These are phyloP conservation scores for Cosmia trapezina DNA, from an alignment of 2,888 invertebrate genomes.

Conservation along the genomic window DNA sequence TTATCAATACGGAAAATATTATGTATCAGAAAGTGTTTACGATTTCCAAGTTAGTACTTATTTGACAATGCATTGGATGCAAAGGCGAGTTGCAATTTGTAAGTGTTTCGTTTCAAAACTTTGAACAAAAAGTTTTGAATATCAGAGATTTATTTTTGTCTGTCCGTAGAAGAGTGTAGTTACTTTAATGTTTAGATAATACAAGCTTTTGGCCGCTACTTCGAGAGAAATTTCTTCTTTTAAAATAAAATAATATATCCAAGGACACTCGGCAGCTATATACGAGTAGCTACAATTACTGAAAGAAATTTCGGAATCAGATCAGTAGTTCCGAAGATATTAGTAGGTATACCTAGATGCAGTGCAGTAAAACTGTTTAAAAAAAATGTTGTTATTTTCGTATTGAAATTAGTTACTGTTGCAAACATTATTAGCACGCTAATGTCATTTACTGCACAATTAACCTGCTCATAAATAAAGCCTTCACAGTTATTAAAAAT, in stretches of 20 bases:
- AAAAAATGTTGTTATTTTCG: background rate
- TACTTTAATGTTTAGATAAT: background rate
- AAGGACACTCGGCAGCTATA: no score
- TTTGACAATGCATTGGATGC: conserved; percentile 39
- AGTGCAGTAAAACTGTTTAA: no score
- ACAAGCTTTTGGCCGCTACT: no score
- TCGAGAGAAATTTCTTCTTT: no score
- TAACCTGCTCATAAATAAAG: background rate
- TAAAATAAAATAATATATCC: no score
- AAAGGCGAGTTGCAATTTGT: conserved; percentile 28
- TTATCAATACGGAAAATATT: conserved; percentile 44
- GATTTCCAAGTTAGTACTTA: conserved; percentile 50
- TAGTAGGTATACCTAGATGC: no score
- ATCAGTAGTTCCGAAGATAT: no score
- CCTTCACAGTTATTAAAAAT: background rate
- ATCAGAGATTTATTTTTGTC: background rate
- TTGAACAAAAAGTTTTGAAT: conserved; percentile 14
- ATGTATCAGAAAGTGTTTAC: conserved; percentile 44
- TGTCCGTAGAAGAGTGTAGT: background rate
- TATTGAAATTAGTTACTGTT: background rate
- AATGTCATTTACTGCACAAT: background rate
- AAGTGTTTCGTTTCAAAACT: conserved; percentile 38
- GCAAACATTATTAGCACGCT: background rate
- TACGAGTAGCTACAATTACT: no score
- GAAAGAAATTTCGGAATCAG: no score